Evolutionary conservation across 2,888 invertebrate species (phyloP).

Genomic region (Syritta pipiens): DNA sequence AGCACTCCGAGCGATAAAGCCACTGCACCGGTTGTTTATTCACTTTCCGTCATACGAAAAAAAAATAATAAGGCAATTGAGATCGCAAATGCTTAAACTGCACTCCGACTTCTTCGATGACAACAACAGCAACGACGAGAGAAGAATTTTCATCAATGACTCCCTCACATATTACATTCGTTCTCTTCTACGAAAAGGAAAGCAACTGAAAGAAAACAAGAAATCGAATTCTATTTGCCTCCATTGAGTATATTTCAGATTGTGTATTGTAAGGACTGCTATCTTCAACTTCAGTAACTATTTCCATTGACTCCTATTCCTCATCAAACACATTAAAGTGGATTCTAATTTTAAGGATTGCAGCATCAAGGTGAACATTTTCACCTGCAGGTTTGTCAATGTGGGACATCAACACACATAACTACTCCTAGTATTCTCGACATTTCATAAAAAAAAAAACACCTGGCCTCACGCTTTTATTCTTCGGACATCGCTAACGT

Average conservation of each 20-base stretch:
- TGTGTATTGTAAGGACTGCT: neutral
- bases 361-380: neutral
- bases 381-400: neutral
- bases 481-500: neutral
- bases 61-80: too few species aligned
- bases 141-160: neutral
- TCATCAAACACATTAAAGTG: constrained; percentile 12
- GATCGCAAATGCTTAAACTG: too few species aligned
- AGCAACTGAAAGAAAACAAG: neutral
- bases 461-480: too few species aligned
- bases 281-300: neutral
- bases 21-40: too few species aligned
- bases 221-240: neutral
- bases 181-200: neutral
- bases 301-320: neutral
- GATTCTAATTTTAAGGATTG: constrained; percentile 3
- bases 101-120: neutral
- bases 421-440: too few species aligned
- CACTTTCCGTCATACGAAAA: too few species aligned
- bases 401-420: too few species aligned
- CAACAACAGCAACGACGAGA: neutral
- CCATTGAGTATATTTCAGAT: too few species aligned
- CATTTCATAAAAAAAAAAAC: too few species aligned
- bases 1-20: too few species aligned
- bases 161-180: neutral